Conservation (phyloP, 2,797 vertebrate species). For the Sorex maritimensis region DNA sequence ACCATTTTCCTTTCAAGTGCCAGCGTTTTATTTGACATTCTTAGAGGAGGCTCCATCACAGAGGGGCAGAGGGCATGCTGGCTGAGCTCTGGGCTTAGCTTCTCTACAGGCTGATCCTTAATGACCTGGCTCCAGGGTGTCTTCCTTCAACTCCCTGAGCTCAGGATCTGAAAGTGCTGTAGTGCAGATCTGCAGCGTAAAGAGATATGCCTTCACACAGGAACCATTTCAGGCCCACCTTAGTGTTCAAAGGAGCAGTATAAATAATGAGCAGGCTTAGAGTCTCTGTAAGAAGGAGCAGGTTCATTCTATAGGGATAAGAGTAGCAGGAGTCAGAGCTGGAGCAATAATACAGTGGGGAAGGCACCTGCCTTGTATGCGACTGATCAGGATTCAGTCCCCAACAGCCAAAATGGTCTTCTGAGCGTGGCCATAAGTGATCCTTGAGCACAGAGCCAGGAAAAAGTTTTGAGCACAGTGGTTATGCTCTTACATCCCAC, state of each 20-base stretch:
- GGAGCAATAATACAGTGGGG: too few species aligned
- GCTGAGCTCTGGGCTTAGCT: neutral
- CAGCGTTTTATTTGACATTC: neutral
- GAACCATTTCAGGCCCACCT: neutral
- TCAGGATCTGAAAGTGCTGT: neutral
- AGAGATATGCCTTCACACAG: neutral
- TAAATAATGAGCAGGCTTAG: neutral
- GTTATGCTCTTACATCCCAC: neutral
- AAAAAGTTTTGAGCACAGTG: neutral
- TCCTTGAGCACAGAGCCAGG: neutral
- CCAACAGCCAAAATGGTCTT: too few species aligned
- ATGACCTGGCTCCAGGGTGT: neutral
- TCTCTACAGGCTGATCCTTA: slow-evolving; percentile 42
- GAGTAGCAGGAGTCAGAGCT: too few species aligned
- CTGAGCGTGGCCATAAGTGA: too few species aligned
- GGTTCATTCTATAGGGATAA: too few species aligned
- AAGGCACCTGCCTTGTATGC: too few species aligned
- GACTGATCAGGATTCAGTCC: too few species aligned
- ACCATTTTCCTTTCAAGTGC: slow-evolving; percentile 2
- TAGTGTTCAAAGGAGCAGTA: neutral
- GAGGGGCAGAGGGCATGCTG: neutral
- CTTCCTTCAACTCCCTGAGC: slow-evolving; percentile 57
- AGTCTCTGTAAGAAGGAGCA: too few species aligned
- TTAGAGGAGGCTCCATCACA: neutral
- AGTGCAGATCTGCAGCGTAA: neutral